Evolutionary conservation across 2,797 vertebrate genomes (phyloP).

Genomic region (Diglossa cyanea): DNA sequence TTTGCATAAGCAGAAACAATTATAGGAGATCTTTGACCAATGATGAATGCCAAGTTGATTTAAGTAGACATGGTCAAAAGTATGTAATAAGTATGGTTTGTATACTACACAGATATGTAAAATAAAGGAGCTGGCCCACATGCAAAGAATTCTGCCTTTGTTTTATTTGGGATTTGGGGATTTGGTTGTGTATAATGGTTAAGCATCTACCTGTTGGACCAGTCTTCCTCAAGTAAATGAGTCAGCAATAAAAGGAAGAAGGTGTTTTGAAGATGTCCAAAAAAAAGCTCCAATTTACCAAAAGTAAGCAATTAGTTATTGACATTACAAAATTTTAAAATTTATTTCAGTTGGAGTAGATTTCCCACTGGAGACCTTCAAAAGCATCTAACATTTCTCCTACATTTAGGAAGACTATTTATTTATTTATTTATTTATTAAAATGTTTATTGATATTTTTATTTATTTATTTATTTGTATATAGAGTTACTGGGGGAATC

Average conservation of each 20-base stretch:
- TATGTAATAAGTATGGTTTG: not conserved
- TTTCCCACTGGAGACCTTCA: not conserved
- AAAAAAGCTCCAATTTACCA: not conserved
- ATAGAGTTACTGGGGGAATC: not conserved
- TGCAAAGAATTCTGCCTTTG: not conserved
- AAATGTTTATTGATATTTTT: not conserved
- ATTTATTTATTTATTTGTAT: not conserved
- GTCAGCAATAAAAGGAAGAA: not conserved
- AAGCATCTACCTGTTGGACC: not conserved
- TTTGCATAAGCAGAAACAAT: not conserved
- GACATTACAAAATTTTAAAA: not conserved
- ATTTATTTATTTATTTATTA: not conserved
- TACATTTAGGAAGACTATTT: not conserved
- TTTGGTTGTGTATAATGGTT: not conserved
- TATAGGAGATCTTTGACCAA: not conserved
- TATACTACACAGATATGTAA: not conserved
- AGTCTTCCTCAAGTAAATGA: not conserved
- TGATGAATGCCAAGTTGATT: not conserved
- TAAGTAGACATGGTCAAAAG: not conserved
- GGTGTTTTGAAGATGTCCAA: not conserved
- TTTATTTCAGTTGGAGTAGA: not conserved
- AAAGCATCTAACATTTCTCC: not conserved
- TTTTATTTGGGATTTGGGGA: not conserved
- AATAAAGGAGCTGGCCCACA: not conserved
- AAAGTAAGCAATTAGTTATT: not conserved